Evolutionary conservation across 2,888 invertebrate species (phyloP), one percentile per base, ranked within the genome.

Genomic region (Pammene aurita): DNA sequence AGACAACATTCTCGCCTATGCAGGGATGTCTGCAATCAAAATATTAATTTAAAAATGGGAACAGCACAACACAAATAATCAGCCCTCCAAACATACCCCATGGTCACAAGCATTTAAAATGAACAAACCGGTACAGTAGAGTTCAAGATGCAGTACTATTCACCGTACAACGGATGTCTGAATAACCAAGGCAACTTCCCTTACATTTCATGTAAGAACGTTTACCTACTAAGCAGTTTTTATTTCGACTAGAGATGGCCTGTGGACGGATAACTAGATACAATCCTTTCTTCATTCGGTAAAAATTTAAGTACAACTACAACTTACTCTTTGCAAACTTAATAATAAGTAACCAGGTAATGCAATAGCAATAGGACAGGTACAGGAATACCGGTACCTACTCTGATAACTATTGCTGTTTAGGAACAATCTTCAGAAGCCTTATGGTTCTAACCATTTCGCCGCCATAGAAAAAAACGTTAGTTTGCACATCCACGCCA

Each of bases 121-220:
- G 64, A 57, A 38, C 66, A 68, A 58, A 52, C 44, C 68, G 38
- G 46, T 41, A 44, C 26, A 13, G 44, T 44, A 16, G 35, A 67
- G 11, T 38, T n/a, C 56, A 70, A 41, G 74, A 90, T 90, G 90
- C 87, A 89, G 80, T 84, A 72, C 75, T 80, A 75, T 75, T 79
- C 76, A 70, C 77, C 81, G 55, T 73, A 74, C 57, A 77, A 69
- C 72, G 73, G 72, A 10, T 52, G 10, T 55, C 63, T 54, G 34
- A 64, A 54, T 63, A 66, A 42, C 14, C 50, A 67, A n/a, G 72
- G 66, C 41, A 66, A 65, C 42, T 55, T 56, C 48, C 52, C 74
- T 60, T 72, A 64, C 68, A 70, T 57, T 38, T 54, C 67, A 66
- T 70, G 75, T 76, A 71, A 75, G 74, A 69, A 18, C 10, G 16